Base-by-base conservation (phyloP, 2,113 vertebrate genomes). In the Lutjanus erythropterus region DNA sequence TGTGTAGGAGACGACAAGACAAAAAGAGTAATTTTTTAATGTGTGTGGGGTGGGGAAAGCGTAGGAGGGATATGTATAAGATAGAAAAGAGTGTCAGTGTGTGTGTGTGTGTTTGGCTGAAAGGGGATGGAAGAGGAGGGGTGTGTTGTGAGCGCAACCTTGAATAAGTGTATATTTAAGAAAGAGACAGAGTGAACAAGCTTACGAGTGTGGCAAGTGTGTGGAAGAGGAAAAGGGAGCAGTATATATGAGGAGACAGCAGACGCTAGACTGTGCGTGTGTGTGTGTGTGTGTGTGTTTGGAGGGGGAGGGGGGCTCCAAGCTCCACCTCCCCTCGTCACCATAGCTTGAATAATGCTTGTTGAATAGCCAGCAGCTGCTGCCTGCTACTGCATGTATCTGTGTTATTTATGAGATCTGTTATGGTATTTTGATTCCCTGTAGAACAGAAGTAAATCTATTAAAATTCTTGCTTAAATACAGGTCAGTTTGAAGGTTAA, bases 241-340 rank as follows among this genome's bases (percentile, higher is more conserved):
- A 18, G 50, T 33, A 27, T 46, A 74, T 71, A 35, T 15, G 58
- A 78, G 47, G 73, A 62, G 62, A 85, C 80, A 71, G 55, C 47
- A 81, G 79, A 82, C 66, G 59, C 47, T 25, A n/a, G n/a, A 37
- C 21, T 37, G 35, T 73, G 47, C 80, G 47, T 67, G 67, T 61
- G 76, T 72, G 55, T 68, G 64, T 69, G 71, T 60, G 68, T 56
- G 81, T 69, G 73, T 72, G 75, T 71, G 80, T 37, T 50, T 37
- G 66, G 56, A 77, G 81, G 78, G 75, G 71, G 75, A 47, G 35
- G 83, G 79, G 67, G 81, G 69, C 46, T 60, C 74, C 23, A 94
- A 89, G 92, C 95, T 92, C 95, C 96, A 74, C 96, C 96, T 91
- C 92, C 85, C 91, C 85, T 70, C 77, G 66, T 92, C 90, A 92